Percentiles rank a stretch among this genome's conserved stretches.
These are phyloP conservation scores for Temnothorax unifasciatus DNA, from an alignment of 2,888 invertebrate genomes.

Conservation along the genomic window DNA sequence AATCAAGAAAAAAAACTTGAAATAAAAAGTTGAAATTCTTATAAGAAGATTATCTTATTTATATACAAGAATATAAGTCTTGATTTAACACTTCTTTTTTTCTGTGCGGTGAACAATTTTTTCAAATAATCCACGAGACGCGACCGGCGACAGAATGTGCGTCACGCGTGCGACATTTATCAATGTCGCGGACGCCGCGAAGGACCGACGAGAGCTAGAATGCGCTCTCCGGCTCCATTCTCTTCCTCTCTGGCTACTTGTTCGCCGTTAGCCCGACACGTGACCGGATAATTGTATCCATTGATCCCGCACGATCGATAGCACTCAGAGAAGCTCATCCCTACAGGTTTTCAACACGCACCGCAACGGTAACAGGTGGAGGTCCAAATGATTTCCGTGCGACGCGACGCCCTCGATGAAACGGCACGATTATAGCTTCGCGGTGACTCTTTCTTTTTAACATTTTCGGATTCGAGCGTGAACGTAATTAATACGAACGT, in stretches of 20 bases:
- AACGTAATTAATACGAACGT: not conserved
- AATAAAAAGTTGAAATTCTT: too few species aligned
- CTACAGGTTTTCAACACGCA: constrained; percentile 64
- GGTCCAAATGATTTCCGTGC: constrained; percentile 39
- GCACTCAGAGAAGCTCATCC: constrained; percentile 64
- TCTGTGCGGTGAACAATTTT: not conserved
- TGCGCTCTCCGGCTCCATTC: constrained; percentile 61
- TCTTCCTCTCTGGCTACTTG: constrained; percentile 45
- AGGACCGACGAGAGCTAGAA: constrained; percentile 59
- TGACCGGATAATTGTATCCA: constrained; percentile 75
- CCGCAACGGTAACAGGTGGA: constrained; percentile 65
- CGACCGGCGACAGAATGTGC: constrained; percentile 43
- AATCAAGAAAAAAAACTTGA: too few species aligned
- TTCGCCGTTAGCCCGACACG: constrained; percentile 65
- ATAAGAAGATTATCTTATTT: too few species aligned
- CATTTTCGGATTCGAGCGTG: not conserved
- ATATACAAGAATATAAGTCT: too few species aligned
- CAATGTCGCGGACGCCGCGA: constrained; percentile 68
- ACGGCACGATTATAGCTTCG: not conserved
- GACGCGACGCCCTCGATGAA: constrained; percentile 9
- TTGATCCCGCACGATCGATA: constrained; percentile 75
- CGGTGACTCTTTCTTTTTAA: not conserved
- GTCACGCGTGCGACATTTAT: constrained; percentile 73
- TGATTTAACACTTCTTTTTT: too few species aligned
- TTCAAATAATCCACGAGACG: constrained; percentile 8